These are phyloP conservation scores for Drosophila bipectinata DNA, from an alignment of 1,140 invertebrate species.

Conservation along the genomic window DNA sequence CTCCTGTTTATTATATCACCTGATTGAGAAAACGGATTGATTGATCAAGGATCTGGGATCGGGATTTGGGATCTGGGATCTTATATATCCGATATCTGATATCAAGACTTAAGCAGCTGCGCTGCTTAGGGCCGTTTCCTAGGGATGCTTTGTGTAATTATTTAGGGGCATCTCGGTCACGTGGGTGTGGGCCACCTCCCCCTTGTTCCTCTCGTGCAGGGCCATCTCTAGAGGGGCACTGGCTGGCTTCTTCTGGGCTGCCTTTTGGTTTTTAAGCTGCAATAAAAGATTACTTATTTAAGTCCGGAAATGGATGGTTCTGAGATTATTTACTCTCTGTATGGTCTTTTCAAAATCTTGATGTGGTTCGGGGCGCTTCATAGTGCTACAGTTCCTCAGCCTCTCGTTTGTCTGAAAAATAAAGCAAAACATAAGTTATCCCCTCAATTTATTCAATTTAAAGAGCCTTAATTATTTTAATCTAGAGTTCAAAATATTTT, in stretches of 20 bases:
- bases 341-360: conserved; percentile 83
- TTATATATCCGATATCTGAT: conserved; percentile 13
- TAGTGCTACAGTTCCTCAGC: conserved; percentile 73
- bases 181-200: conserved; percentile 66
- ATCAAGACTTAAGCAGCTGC: conserved; percentile 64
- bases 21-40: conserved; percentile 50
- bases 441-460: no score
- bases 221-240: conserved; percentile 71
- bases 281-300: neutral
- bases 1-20: conserved; percentile 59
- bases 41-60: conserved; percentile 6
- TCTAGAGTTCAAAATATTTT: neutral
- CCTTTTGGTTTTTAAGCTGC: conserved; percentile 82
- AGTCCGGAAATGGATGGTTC: neutral
- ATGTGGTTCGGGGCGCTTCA: conserved; percentile 79
- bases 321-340: conserved; percentile 73
- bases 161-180: conserved; percentile 79
- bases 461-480: no score
- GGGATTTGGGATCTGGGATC: conserved; percentile 9
- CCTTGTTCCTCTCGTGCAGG: conserved; percentile 76
- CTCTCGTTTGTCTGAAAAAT: conserved; percentile 67
- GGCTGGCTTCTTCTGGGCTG: conserved; percentile 71
- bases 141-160: conserved; percentile 83
- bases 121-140: conserved; percentile 74
- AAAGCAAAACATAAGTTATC: conserved; percentile 3